These are phyloP conservation scores for Schizaphis graminum DNA, from an alignment of 2,888 invertebrate genomes.

Conservation along the genomic window DNA sequence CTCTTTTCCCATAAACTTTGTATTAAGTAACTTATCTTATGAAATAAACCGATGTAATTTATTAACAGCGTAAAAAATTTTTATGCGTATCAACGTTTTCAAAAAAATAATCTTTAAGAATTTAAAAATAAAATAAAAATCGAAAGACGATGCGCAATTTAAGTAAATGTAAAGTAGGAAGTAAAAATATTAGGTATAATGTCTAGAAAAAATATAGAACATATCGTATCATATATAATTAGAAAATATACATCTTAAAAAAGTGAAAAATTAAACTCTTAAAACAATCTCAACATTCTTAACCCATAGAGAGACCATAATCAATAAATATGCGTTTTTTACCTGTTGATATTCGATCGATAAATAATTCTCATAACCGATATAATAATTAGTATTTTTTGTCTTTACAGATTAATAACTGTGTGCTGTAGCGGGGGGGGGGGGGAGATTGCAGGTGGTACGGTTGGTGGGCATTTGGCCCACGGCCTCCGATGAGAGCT, in stretches of 20 bases:
- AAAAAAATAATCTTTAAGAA: neutral
- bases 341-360: too few relatives aligned
- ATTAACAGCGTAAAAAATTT: neutral
- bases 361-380: too few relatives aligned
- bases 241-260: neutral
- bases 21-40: neutral
- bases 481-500: neutral
- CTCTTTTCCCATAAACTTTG: neutral
- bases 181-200: neutral
- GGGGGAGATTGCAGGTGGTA: neutral
- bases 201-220: neutral
- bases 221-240: too few relatives aligned
- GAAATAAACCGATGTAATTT: neutral
- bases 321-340: too few relatives aligned
- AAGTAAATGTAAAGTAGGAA: neutral
- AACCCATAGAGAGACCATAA: too few relatives aligned
- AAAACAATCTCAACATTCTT: too few relatives aligned
- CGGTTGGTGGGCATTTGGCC: neutral
- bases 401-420: neutral
- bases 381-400: neutral
- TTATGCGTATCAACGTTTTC: neutral
- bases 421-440: neutral
- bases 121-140: neutral
- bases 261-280: neutral
- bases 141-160: neutral